Conservation (phyloP, 2,113 vertebrate species). For the Lamprotornis superbus region DNA sequence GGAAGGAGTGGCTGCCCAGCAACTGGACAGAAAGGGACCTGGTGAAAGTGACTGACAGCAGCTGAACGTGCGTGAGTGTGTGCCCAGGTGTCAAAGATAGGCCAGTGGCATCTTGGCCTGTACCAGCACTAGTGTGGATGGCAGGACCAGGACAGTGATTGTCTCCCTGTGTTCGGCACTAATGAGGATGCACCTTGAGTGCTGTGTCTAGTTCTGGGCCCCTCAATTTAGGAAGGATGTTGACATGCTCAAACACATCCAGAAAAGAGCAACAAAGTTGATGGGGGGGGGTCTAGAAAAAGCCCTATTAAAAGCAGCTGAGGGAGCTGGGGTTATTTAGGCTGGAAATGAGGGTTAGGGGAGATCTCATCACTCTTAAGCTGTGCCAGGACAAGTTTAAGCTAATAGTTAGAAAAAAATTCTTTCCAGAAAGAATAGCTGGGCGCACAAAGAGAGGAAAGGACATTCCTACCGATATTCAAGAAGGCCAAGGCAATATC, state of each 20-base stretch:
- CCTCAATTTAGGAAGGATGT: background rate
- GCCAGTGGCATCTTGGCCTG: background rate
- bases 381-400: background rate
- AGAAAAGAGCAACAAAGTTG: background rate
- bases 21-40: background rate
- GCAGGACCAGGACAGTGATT: rapidly evolving
- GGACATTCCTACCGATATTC: background rate
- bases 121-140: background rate
- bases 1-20: background rate
- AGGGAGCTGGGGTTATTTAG: background rate
- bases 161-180: rapidly evolving
- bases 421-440: background rate
- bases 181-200: background rate
- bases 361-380: too few relatives aligned
- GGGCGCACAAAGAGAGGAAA: background rate
- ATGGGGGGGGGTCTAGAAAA: background rate
- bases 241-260: background rate
- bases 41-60: too few relatives aligned
- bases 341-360: background rate
- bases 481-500: background rate
- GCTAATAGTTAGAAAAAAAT: background rate
- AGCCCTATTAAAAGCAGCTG: background rate
- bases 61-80: background rate
- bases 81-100: background rate
- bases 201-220: too few relatives aligned